Evolutionary conservation across 2,113 vertebrate genomes (phyloP).

Genomic region (Chamaea fasciata): DNA sequence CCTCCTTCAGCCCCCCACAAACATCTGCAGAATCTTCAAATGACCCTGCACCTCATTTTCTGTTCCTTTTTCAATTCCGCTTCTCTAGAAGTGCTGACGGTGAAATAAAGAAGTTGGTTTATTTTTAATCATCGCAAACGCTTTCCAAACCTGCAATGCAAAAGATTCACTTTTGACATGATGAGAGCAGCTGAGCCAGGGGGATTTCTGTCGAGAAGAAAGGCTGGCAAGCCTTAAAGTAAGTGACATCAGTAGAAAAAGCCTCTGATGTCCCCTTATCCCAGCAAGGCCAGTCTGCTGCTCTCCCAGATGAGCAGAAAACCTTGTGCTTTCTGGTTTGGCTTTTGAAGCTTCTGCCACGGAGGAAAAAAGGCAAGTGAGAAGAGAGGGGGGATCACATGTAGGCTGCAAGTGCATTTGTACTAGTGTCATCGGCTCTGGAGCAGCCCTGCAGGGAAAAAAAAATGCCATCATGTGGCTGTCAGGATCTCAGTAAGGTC

Average conservation of each 20-base stretch:
- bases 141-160: neutral
- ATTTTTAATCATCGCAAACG: neutral
- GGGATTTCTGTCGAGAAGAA: neutral
- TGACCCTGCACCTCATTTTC: neutral
- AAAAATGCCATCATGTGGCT: neutral
- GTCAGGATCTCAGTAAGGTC: neutral
- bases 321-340: neutral
- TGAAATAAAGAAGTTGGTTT: neutral
- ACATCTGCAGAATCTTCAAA: neutral
- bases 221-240: neutral
- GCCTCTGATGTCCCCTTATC: neutral
- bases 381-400: neutral
- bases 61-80: constrained; percentile 55
- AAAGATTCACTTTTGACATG: neutral
- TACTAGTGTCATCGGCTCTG: neutral
- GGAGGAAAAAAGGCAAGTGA: neutral
- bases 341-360: neutral
- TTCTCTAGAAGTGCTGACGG: neutral
- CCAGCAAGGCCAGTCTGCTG: neutral
- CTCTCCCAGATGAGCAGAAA: neutral
- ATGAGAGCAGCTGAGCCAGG: neutral
- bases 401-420: neutral
- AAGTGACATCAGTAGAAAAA: neutral
- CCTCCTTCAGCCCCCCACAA: neutral
- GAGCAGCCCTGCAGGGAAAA: neutral